These are phyloP conservation scores for Pyrrhia umbra DNA, from an alignment of 2,888 invertebrate species.

Conservation along the genomic window DNA sequence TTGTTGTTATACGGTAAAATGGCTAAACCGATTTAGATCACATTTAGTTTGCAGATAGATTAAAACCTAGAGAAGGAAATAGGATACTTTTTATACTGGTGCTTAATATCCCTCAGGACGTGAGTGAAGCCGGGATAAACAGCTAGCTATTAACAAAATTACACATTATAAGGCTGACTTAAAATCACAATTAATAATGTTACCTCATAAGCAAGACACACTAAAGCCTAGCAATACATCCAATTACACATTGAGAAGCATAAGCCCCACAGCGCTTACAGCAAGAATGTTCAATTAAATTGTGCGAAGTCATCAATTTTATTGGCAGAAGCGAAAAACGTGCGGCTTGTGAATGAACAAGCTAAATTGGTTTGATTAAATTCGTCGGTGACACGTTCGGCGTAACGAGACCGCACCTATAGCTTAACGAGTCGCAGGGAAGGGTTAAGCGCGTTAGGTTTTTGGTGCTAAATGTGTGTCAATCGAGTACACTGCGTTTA, in stretches of 20 bases:
- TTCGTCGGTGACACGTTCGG: conserved; percentile 52
- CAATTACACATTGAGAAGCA: conserved; percentile 31
- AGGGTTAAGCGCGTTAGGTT: conserved; percentile 50
- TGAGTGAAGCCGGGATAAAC: no score
- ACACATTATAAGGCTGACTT: no score
- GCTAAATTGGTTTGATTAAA: conserved; percentile 66
- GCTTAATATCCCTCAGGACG: no score
- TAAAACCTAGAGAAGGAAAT: no score
- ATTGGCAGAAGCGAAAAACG: conserved; percentile 49
- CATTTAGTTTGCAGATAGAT: no score
- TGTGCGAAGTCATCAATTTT: conserved; percentile 57
- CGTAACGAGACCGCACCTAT: conserved; percentile 62
- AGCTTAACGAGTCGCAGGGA: conserved; percentile 43
- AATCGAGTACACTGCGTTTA: conserved; percentile 27
- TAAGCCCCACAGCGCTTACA: conserved; percentile 26
- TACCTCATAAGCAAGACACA: not conserved
- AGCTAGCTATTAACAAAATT: no score
- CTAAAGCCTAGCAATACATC: conserved; percentile 9
- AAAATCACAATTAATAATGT: not conserved
- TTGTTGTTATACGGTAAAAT: no score
- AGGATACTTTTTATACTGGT: no score
- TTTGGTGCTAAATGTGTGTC: conserved; percentile 34
- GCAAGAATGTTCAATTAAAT: conserved; percentile 55
- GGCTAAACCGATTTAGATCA: no score
- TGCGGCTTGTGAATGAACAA: conserved; percentile 34